These are phyloP conservation scores for Prolemur simus DNA, from an alignment of 2,113 vertebrate genomes.

Conservation along the genomic window DNA sequence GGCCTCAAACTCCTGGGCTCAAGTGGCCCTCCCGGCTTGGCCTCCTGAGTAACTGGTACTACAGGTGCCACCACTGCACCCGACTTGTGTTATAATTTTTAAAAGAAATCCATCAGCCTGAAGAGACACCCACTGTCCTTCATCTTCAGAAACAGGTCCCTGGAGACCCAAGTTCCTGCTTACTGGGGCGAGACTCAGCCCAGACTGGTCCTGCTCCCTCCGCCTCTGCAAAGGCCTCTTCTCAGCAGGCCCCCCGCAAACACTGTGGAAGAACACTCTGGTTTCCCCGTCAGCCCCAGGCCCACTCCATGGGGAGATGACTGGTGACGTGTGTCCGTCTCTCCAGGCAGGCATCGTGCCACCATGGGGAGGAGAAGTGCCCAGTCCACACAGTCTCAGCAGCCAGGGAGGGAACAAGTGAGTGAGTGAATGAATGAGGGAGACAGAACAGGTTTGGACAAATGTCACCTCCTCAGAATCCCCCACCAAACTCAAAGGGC, in stretches of 20 bases:
- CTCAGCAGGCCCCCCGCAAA: neutral
- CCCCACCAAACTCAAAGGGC: neutral
- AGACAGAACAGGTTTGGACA: neutral
- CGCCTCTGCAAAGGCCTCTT: neutral
- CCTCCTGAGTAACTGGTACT: neutral
- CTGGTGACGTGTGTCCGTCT: fast-evolving
- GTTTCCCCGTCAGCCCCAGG: fast-evolving
- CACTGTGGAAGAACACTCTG: neutral
- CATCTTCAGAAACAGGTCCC: fast-evolving
- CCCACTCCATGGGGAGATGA: neutral
- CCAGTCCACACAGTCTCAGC: neutral
- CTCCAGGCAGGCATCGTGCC: neutral
- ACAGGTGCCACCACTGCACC: neutral
- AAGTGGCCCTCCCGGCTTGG: neutral
- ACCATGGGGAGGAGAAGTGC: fast-evolving
- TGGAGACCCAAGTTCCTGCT: neutral
- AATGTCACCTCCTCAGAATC: neutral
- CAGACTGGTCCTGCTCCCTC: neutral
- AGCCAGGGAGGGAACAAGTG: neutral
- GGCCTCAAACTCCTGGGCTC: neutral
- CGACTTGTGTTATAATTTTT: neutral
- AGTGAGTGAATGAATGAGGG: neutral
- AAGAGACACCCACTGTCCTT: neutral
- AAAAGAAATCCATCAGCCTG: no score
- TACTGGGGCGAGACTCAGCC: neutral